A percentile compares a stretch with the other conserved stretches of the same genome.
Evolutionary conservation across 1,140 invertebrate genomes (phyloP).

Genomic region (Trichogramma pretiosum): DNA sequence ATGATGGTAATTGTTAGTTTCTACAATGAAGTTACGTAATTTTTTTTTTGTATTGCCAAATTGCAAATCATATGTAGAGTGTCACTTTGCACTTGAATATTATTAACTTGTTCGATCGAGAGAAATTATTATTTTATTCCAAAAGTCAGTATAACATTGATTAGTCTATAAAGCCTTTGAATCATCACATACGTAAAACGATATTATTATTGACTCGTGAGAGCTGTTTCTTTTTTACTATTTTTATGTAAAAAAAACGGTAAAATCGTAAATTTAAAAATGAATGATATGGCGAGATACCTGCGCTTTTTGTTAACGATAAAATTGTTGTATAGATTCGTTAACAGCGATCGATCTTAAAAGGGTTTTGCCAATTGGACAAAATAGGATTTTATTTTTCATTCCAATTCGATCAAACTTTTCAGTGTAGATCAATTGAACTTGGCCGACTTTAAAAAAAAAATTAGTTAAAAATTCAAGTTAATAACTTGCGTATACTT

Average conservation of each 20-base stretch:
- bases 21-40: slow-evolving; percentile 13
- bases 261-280: slow-evolving; percentile 9
- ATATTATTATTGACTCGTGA: slow-evolving; percentile 21
- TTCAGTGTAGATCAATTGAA: no score
- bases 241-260: slow-evolving; percentile 3
- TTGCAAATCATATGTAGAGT: slow-evolving; percentile 15
- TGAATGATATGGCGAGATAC: no score
- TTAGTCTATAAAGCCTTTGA: slow-evolving; percentile 41
- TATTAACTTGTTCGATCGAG: slow-evolving; percentile 16
- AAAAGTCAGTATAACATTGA: slow-evolving; percentile 25
- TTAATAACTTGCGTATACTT: no score
- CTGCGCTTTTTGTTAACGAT: slow-evolving; percentile 15
- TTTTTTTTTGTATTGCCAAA: slow-evolving; percentile 1
- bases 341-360: no score
- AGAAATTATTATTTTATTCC: slow-evolving; percentile 14
- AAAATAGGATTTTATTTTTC: no score
- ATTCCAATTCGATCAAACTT: no score
- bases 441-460: no score
- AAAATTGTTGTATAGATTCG: no score
- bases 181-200: slow-evolving; percentile 22
- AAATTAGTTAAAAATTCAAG: no score
- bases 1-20: slow-evolving; percentile 19
- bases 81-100: slow-evolving; percentile 29
- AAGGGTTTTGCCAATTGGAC: no score
- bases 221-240: slow-evolving; percentile 11